Percentiles rank a stretch among this genome's conserved stretches.
phyloP scores from a whole-genome alignment of 2,797 vertebrate genomes.

The Oceanodroma leucorhoa region DNA sequence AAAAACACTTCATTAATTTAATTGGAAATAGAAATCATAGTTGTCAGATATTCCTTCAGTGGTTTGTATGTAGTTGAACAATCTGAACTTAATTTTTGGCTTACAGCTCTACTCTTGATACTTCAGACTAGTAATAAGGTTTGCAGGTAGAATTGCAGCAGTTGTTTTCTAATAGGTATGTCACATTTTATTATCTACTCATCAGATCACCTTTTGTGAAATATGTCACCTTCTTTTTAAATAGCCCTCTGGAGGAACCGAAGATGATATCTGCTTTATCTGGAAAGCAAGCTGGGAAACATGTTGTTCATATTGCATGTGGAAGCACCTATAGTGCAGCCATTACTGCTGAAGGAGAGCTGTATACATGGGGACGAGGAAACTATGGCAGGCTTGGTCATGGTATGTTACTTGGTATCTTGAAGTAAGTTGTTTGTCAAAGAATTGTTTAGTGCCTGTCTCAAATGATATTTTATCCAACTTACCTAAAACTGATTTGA shows the following conservation, averaged over 20 bases:
- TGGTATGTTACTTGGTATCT: constrained; percentile 73
- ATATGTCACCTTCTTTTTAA: neutral
- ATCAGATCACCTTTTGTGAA: neutral
- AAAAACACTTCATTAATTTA: neutral
- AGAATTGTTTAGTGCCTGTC: neutral
- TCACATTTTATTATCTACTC: neutral
- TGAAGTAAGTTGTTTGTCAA: neutral
- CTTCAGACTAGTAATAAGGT: neutral
- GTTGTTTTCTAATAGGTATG: neutral
- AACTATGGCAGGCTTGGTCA: constrained; percentile 97
- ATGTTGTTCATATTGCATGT: constrained; percentile 91
- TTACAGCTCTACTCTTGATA: neutral
- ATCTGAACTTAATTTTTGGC: neutral
- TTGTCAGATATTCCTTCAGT: neutral
- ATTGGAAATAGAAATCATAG: neutral
- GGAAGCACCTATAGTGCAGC: constrained; percentile 97
- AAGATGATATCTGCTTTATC: constrained; percentile 89
- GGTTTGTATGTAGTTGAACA: neutral
- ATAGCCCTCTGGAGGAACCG: constrained; percentile 93
- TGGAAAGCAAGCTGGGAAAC: constrained; percentile 92
- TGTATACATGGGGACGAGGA: constrained; percentile 95
- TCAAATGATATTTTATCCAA: neutral
- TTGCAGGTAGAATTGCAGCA: neutral
- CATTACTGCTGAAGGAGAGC: constrained; percentile 92
- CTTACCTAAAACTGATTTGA: neutral